Evolutionary conservation across 2,888 invertebrate genomes (phyloP).

Genomic region (Neria commutata): DNA sequence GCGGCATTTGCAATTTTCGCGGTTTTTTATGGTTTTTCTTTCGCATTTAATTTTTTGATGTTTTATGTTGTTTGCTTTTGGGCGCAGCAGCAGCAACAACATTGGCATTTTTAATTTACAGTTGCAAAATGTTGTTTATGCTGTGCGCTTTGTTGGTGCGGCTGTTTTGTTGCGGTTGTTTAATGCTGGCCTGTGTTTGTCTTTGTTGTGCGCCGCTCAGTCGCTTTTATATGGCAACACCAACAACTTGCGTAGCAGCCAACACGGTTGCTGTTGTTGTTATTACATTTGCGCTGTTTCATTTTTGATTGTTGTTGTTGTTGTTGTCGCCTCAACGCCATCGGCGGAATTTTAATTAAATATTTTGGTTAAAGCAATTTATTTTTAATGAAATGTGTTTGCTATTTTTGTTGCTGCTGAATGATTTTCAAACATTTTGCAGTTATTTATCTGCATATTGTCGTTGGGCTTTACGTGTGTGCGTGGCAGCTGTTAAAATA

Average conservation of each 20-base stretch:
- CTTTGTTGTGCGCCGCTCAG: background rate
- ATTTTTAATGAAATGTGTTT: conserved; percentile 12
- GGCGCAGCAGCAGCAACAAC: too few relatives aligned
- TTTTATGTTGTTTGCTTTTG: too few relatives aligned
- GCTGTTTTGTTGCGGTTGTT: background rate
- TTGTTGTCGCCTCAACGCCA: background rate
- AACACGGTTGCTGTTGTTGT: background rate
- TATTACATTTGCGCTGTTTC: conserved; percentile 8
- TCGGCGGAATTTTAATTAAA: conserved; percentile 30
- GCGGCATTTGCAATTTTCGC: too few relatives aligned
- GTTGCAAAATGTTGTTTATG: background rate
- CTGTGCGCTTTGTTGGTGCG: background rate
- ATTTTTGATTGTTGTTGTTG: background rate
- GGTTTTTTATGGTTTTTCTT: too few relatives aligned
- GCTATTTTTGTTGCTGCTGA: too few relatives aligned
- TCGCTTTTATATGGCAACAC: background rate
- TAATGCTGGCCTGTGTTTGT: background rate
- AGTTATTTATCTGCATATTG: too few relatives aligned
- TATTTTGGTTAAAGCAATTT: conserved; percentile 25
- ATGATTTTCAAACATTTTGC: too few relatives aligned
- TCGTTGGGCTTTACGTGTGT: too few relatives aligned
- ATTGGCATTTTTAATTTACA: background rate
- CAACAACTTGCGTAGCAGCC: background rate
- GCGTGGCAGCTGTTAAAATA: too few relatives aligned
- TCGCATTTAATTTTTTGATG: too few relatives aligned